Percentiles rank a stretch among this genome's conserved stretches.
Evolutionary conservation across 2,888 invertebrate species (phyloP).

Genomic region (Lottia gigantea): DNA sequence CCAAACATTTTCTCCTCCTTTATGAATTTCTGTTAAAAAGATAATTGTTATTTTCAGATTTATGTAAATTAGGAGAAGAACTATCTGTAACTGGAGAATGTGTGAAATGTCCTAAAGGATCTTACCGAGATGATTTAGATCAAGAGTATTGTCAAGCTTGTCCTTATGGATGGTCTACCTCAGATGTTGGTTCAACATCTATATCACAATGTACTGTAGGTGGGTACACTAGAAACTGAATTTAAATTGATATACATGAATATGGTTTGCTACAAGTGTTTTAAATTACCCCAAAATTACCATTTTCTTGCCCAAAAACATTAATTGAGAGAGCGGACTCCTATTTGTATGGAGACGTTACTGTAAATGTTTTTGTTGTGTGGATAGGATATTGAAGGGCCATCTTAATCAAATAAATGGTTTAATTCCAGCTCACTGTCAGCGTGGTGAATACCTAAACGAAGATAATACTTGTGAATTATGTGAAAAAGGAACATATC

Average conservation of each 20-base stretch:
- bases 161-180: constrained; percentile 92
- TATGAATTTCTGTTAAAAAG: too few species aligned
- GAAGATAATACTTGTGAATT: constrained; percentile 38
- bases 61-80: constrained; percentile 48
- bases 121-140: constrained; percentile 90
- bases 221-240: constrained; percentile 24
- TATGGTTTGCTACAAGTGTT: too few species aligned
- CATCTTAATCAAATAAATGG: background rate
- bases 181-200: constrained; percentile 81
- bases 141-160: constrained; percentile 91
- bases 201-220: constrained; percentile 41
- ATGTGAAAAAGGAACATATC: constrained; percentile 51
- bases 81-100: constrained; percentile 73
- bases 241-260: too few species aligned
- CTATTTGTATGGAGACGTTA: too few species aligned
- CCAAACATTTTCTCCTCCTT: too few species aligned
- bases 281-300: too few species aligned
- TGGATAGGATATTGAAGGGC: too few species aligned
- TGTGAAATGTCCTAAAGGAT: constrained; percentile 90
- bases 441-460: constrained; percentile 36
- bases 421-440: constrained; percentile 45
- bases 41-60: constrained; percentile 33
- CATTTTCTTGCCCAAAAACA: too few species aligned
- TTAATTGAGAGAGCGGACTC: too few species aligned
- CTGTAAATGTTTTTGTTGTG: too few species aligned